These are phyloP conservation scores for Calidris pugnax DNA, from an alignment of 2,113 vertebrate species.

Conservation along the genomic window DNA sequence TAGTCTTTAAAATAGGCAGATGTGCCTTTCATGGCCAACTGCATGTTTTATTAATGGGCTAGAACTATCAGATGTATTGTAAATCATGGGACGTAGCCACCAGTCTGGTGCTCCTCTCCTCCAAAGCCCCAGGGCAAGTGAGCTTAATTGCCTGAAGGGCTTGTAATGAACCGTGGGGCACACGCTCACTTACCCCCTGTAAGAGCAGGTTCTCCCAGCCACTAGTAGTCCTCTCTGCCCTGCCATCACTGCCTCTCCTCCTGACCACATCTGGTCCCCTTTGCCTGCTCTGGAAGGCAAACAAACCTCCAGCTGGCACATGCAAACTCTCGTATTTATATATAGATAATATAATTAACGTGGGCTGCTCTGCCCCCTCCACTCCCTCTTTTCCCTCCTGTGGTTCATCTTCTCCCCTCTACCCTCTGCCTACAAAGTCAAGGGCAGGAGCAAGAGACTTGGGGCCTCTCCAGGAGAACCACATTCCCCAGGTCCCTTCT, in stretches of 20 bases:
- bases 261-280: background rate
- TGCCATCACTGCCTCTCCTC: background rate
- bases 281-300: background rate
- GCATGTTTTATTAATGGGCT: conserved; percentile 41
- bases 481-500: background rate
- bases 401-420: background rate
- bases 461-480: background rate
- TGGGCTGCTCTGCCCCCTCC: background rate
- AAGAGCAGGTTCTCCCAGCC: background rate
- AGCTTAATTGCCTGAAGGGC: background rate
- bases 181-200: background rate
- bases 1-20: conserved; percentile 46
- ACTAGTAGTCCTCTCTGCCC: background rate
- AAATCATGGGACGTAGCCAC: background rate
- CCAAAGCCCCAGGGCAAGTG: background rate
- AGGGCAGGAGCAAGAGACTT: background rate
- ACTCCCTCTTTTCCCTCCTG: background rate
- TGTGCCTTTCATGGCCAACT: conserved; percentile 50
- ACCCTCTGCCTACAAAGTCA: background rate
- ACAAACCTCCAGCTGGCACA: background rate
- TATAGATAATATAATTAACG: background rate
- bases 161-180: fast-evolving
- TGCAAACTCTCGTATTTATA: background rate
- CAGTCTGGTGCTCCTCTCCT: conserved; percentile 12
- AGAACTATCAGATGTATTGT: conserved; percentile 26